Percentiles rank a stretch among this genome's conserved stretches.
Evolutionary conservation across 1,140 invertebrate species (phyloP).

Genomic region (Pseudomyrmex flavicornis): DNA sequence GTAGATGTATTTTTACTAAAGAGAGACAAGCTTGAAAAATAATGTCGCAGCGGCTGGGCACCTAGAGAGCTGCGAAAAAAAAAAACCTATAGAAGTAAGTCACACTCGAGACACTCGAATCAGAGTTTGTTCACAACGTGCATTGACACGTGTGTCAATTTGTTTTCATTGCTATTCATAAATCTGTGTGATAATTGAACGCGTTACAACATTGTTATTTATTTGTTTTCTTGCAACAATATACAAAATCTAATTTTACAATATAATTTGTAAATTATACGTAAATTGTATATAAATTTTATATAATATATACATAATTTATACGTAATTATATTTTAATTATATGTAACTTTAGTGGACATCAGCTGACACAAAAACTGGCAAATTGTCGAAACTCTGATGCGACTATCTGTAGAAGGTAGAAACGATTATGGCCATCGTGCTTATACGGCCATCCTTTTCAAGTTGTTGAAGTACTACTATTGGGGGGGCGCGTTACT

Average conservation of each 20-base stretch:
- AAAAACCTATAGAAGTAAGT: slow-evolving; percentile 16
- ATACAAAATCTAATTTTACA: not conserved
- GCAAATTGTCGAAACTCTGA: slow-evolving; percentile 29
- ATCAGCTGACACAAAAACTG: not conserved
- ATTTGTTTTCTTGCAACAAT: not conserved
- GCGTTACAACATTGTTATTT: not conserved
- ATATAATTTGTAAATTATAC: not conserved
- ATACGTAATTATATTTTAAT: no score
- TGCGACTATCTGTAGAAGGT: slow-evolving; percentile 14
- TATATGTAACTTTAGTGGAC: not conserved
- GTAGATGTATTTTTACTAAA: slow-evolving; percentile 8
- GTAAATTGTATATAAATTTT: no score
- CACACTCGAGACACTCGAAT: slow-evolving; percentile 12
- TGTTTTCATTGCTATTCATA: not conserved
- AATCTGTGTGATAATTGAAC: not conserved
- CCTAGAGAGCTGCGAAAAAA: slow-evolving; percentile 41
- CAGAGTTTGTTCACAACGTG: slow-evolving; percentile 32
- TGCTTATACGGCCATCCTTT: slow-evolving; percentile 46
- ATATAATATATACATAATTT: no score
- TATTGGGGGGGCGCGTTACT: slow-evolving; percentile 30
- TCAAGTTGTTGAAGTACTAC: slow-evolving; percentile 13
- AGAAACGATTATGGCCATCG: slow-evolving; percentile 39
- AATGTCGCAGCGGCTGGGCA: slow-evolving; percentile 45
- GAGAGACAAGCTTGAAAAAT: slow-evolving; percentile 49
- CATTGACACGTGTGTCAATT: not conserved